These are phyloP conservation scores for Bucorvus abyssinicus DNA, from an alignment of 2,797 vertebrate species.

Conservation along the genomic window DNA sequence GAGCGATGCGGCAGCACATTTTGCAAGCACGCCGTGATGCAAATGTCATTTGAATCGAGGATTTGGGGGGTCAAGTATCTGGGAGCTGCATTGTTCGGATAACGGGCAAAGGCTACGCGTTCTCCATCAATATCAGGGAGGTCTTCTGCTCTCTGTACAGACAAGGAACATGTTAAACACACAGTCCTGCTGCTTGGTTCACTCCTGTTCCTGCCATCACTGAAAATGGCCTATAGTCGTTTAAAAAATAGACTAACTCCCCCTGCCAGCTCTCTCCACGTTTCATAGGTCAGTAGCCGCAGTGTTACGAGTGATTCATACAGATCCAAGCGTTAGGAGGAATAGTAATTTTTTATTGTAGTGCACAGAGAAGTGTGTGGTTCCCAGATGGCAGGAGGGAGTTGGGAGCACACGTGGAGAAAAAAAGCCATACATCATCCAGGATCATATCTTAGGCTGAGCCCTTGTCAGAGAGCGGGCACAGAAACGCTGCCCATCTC, in stretches of 20 bases:
- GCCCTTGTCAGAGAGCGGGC: background rate
- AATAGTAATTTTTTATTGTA: background rate
- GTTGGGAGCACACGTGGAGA: background rate
- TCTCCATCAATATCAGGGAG: background rate
- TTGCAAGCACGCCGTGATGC: background rate
- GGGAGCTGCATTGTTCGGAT: rapidly evolving
- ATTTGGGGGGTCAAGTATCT: background rate
- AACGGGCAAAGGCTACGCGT: rapidly evolving
- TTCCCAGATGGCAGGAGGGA: background rate
- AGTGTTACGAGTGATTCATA: background rate
- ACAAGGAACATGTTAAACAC: background rate
- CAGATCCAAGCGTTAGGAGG: background rate
- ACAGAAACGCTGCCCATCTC: background rate
- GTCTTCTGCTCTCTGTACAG: background rate
- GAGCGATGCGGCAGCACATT: background rate
- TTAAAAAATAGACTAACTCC: background rate
- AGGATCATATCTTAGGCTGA: background rate
- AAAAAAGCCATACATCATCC: background rate
- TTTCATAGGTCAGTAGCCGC: background rate
- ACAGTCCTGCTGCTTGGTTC: background rate
- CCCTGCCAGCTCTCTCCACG: background rate
- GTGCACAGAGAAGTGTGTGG: background rate
- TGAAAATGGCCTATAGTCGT: background rate
- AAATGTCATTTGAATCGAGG: background rate
- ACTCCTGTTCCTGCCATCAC: background rate